phyloP scores from a whole-genome alignment of 2,113 vertebrate species.

The Callipepla californica region DNA sequence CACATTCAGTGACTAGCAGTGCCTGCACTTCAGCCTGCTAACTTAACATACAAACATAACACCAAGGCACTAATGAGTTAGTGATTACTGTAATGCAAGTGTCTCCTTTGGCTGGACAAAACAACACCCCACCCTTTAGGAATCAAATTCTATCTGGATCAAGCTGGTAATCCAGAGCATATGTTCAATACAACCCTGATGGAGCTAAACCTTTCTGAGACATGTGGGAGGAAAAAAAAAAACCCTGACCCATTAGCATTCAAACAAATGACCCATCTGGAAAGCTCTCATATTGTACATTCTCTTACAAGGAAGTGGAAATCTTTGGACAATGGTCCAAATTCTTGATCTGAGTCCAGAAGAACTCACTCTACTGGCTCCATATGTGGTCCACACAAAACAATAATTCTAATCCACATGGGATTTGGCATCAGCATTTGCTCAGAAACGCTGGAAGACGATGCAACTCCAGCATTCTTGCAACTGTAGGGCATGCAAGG shows the following conservation, averaged over 20 bases:
- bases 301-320: not conserved
- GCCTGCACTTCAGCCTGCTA: not conserved
- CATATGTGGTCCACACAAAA: not conserved
- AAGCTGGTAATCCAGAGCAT: rapidly evolving
- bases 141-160: not conserved
- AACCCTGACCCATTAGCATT: not conserved
- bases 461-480: not conserved
- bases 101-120: not conserved
- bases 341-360: not conserved
- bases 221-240: not conserved
- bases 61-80: not conserved
- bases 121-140: not conserved
- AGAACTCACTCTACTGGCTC: not conserved
- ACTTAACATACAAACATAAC: not conserved
- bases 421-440: not conserved
- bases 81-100: not conserved
- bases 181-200: not conserved
- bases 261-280: rapidly evolving
- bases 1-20: not conserved
- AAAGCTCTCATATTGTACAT: not conserved
- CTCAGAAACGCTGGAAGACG: not conserved
- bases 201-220: not conserved
- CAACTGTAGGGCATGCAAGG: not conserved
- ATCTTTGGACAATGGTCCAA: not conserved
- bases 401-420: not conserved